Evolutionary conservation across 1,140 invertebrate species (phyloP), one percentile per base, ranked within the genome.

Genomic region (Grapholita molesta): DNA sequence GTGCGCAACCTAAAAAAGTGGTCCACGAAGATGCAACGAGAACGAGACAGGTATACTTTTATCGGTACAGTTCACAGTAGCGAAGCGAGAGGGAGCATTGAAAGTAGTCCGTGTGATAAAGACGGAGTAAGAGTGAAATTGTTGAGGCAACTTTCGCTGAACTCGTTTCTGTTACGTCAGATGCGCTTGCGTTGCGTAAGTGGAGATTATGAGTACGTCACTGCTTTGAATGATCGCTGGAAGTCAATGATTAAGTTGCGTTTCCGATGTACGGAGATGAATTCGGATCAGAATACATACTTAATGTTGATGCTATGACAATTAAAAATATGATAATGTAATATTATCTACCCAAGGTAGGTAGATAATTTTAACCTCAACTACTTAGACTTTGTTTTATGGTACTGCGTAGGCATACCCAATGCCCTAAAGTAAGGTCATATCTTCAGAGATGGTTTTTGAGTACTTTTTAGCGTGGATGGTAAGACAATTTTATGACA

Each of bases 141-240:
- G 78, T 73, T 75, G 80, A 72, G 76, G 74, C 74, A 84, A 89
- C 89, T 91, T 91, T 91, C 89, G 80, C 89, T 89, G 89, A 83
- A 84, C 89, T 79, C 81, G 83, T 86, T 90, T 88, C 78, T 76
- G 79, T 91, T 91, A 89, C 87, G 82, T 91, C 89, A 90, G 73
- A 64, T 76, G 74, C 77, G 74, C 75, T 67, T 66, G 76, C 76
- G 73, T 72, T 73, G n/a, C 79, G 84, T 77, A 88, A 89, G 52
- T 28, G 70, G 61, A 71, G 81, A 84, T 89, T 88, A 90, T 87
- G 80, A 78, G 76, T 84, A 82, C 86, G 84, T 87, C 83, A 88
- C 85, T 87, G 83, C 82, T 90, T 86, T 83, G 76, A 81, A 83
- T 86, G 85, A 83, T 80, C 70, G 77, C 69, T 84, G 80, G 77